These are phyloP conservation scores for Tautogolabrus adspersus DNA, from an alignment of 2,113 vertebrate species.

Conservation along the genomic window DNA sequence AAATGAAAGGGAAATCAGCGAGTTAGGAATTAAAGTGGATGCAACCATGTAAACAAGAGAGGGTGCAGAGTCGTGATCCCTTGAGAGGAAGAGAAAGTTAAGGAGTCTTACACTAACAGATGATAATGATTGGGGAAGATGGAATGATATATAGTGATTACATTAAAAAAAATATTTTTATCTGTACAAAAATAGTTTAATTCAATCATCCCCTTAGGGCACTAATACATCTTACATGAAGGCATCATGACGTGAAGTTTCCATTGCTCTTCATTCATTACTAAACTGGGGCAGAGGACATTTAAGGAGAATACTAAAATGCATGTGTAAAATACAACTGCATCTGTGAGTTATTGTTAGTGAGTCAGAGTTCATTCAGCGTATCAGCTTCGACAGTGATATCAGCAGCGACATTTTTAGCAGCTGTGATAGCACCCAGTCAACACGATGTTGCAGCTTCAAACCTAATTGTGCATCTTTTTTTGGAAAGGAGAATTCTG, in stretches of 20 bases:
- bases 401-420: background rate
- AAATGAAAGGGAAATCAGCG: background rate
- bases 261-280: background rate
- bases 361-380: background rate
- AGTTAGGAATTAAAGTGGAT: background rate
- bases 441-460: background rate
- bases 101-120: background rate
- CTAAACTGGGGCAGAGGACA: background rate
- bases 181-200: background rate
- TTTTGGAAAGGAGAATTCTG: background rate
- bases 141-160: background rate
- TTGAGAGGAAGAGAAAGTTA: background rate
- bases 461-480: background rate
- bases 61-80: background rate
- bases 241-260: background rate
- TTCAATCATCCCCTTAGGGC: background rate
- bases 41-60: background rate
- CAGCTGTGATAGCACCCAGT: constrained; percentile 11
- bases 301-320: background rate
- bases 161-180: background rate
- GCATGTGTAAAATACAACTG: background rate
- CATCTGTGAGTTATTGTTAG: constrained; percentile 4
- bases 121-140: background rate
- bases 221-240: background rate
- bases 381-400: background rate